phyloP scores from a whole-genome alignment of 2,888 invertebrate species.

The Rhagophthalmus giganteus region DNA sequence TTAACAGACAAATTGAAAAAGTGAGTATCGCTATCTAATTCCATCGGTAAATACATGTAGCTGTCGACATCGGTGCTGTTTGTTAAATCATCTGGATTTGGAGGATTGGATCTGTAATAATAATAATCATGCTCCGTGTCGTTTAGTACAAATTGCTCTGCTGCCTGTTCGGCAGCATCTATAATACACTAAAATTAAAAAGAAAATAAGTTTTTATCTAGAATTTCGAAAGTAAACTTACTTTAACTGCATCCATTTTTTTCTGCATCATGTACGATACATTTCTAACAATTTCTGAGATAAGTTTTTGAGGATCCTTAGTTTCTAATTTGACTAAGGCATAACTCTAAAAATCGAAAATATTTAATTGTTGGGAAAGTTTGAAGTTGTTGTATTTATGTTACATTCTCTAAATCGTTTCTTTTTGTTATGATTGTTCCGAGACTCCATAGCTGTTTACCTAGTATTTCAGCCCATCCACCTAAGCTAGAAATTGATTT shows the following conservation, averaged over 20 bases:
- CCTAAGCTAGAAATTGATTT: conserved; percentile 65
- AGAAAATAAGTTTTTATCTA: conserved; percentile 1
- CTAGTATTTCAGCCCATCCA: conserved; percentile 78
- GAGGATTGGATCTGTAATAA: conserved; percentile 78
- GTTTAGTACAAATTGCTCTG: conserved; percentile 64
- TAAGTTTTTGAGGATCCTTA: conserved; percentile 77
- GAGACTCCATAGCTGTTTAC: conserved; percentile 77
- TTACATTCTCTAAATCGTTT: conserved; percentile 74
- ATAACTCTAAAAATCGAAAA: conserved; percentile 15
- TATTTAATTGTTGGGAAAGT: too few species aligned
- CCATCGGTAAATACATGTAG: conserved; percentile 63
- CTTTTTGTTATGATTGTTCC: conserved; percentile 77
- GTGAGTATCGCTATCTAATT: conserved; percentile 73
- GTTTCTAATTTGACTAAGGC: conserved; percentile 58
- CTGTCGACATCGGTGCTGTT: conserved; percentile 37
- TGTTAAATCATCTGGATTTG: not conserved
- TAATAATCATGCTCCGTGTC: conserved; percentile 52
- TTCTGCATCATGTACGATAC: conserved; percentile 83
- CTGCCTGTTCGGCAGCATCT: conserved; percentile 70
- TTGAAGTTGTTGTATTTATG: too few species aligned
- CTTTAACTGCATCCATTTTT: conserved; percentile 87
- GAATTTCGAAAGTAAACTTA: conserved; percentile 47
- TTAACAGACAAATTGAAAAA: conserved; percentile 85
- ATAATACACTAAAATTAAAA: conserved; percentile 68
- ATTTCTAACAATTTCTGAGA: conserved; percentile 77